Base-by-base conservation (phyloP, 2,888 invertebrate genomes). In the Agelastica alni region DNA sequence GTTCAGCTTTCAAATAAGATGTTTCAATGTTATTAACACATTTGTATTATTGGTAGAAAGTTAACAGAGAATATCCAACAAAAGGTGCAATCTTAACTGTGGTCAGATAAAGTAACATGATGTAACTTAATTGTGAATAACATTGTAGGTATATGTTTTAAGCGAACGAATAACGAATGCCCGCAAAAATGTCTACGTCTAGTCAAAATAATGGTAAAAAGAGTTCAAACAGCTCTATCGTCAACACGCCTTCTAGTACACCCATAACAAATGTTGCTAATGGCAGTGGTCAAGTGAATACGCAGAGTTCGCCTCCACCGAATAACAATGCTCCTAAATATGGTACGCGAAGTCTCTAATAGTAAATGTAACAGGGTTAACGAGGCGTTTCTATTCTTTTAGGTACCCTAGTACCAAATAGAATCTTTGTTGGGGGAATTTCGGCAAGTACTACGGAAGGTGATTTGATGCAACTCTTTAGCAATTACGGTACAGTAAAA, bases 371-470 rank as follows among this genome's bases (percentile, higher is more conserved):
- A 9, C 7, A 16, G 16, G 28, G 2, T 22, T 20, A 18, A 32
- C 17, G 39, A 31, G 14, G 16, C 30, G 14, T 20, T 14, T 26
- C 7, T 9, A 7, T 45, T 30, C 36, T 39, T 17, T 26, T 56
- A 71, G 94, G 87, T 61, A 95, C 94, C 22, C 82, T 95, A 58
- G 93, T 96, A 68, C 96, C 96, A 56, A 96, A 96, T 77, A 82
- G 96, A 69, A 92, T 97, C 70, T 97, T 97, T 78, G 96, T 97
- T 45, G 96, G 97, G 53, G 97, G 96, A 16, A 96, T 97, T 70
- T 91, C 95, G 51, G 85, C 93, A 69, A 93, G 90, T 71, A 96
- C 96, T 37, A 93, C 94, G 42, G 96, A 96, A 78, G 87, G 88
- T 48, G 96, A 96, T 73, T 79, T 97, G 62, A 88, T 91, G 78